phyloP scores from a whole-genome alignment of 2,888 invertebrate genomes.

The Vandiemenella viatica region DNA sequence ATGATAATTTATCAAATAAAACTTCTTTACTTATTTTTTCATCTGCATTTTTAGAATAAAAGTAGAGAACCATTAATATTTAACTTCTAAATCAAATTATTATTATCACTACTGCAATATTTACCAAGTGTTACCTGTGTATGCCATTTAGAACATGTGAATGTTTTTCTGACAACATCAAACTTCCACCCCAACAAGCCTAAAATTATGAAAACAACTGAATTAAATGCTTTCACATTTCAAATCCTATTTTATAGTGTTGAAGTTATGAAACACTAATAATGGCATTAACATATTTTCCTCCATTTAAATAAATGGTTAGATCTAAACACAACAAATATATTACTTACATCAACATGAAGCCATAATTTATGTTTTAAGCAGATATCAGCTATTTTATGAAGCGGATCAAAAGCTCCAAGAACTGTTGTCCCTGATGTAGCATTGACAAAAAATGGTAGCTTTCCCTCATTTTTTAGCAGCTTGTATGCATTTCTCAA shows the following conservation, averaged over 20 bases:
- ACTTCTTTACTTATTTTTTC: no score
- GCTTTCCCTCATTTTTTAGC: conserved; percentile 32
- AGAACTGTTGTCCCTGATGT: conserved; percentile 71
- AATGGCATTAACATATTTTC: neutral
- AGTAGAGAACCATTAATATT: no score
- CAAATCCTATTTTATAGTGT: neutral
- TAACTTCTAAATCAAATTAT: no score
- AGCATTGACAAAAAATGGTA: conserved; percentile 56
- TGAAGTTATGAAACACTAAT: neutral
- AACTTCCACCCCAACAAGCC: conserved; percentile 67
- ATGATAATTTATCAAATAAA: no score
- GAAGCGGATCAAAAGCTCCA: conserved; percentile 66
- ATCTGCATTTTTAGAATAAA: no score
- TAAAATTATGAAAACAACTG: conserved; percentile 25
- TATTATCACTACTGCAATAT: neutral
- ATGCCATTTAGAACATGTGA: conserved; percentile 45
- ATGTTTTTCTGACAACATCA: conserved; percentile 50
- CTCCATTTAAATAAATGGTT: neutral
- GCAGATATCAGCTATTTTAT: conserved; percentile 51
- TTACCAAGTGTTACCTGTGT: conserved; percentile 36
- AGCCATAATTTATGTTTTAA: conserved; percentile 54
- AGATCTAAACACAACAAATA: no score
- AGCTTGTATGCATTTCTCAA: conserved; percentile 40
- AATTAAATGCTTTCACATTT: neutral
- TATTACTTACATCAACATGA: conserved; percentile 59